A percentile compares a stretch with the other conserved stretches of the same genome.
phyloP scores from a whole-genome alignment of 2,888 invertebrate genomes.

The Xestia c-nigrum region DNA sequence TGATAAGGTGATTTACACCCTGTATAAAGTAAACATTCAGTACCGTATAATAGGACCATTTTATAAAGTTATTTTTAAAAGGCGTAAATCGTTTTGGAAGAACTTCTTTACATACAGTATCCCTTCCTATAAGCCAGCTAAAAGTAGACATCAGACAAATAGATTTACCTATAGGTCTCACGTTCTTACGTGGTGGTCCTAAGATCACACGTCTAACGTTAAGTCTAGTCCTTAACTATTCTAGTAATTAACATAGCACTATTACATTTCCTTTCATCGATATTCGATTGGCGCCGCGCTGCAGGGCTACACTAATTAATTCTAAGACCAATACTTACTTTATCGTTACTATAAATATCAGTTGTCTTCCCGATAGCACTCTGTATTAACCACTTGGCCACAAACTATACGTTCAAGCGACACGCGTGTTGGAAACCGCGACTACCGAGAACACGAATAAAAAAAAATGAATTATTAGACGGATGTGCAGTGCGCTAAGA shows the following conservation, averaged over 20 bases:
- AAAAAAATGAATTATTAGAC: neutral
- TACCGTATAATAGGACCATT: neutral
- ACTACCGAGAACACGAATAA: neutral
- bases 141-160: neutral
- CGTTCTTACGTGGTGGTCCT: neutral
- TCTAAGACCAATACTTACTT: slow-evolving; percentile 19
- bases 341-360: slow-evolving; percentile 38
- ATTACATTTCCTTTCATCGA: neutral
- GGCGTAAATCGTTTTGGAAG: neutral
- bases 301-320: slow-evolving; percentile 26
- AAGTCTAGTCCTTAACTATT: neutral
- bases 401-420: neutral
- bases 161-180: neutral
- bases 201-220: neutral
- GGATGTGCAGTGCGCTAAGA: neutral
- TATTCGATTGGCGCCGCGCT: slow-evolving; percentile 5
- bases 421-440: neutral
- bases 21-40: neutral
- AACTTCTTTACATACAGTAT: neutral
- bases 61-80: neutral
- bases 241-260: neutral
- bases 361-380: slow-evolving; percentile 8
- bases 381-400: neutral
- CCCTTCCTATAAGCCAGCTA: neutral
- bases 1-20: too few species aligned